Evolutionary conservation across 2,113 vertebrate genomes (phyloP).

Genomic region (Oreochromis tanganicae): DNA sequence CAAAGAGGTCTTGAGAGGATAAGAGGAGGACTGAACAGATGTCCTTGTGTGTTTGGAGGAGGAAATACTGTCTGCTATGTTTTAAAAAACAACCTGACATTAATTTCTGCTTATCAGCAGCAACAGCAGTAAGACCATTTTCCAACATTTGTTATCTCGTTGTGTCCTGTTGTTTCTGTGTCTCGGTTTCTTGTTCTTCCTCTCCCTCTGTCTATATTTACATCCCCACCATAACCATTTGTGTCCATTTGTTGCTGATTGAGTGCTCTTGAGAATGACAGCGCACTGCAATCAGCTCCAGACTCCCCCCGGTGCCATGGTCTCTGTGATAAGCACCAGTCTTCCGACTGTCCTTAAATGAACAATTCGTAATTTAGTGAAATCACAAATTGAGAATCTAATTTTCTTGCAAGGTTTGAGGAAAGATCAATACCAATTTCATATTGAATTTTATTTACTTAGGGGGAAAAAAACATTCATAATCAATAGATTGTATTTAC

Average conservation of each 20-base stretch:
- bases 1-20: background rate
- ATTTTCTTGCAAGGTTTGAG: background rate
- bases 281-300: background rate
- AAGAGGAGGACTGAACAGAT: constrained; percentile 15
- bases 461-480: background rate
- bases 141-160: constrained; percentile 26
- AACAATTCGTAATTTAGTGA: background rate
- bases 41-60: constrained; percentile 35
- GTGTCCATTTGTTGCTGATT: background rate
- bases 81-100: constrained; percentile 14
- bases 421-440: background rate
- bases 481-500: background rate
- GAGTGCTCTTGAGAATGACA: background rate
- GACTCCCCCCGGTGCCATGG: background rate
- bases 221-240: background rate
- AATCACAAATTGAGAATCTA: background rate
- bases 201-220: constrained; percentile 23
- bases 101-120: constrained; percentile 56
- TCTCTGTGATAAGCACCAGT: background rate
- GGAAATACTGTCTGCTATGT: constrained; percentile 18
- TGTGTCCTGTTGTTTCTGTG: background rate
- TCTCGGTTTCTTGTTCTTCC: background rate
- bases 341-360: background rate
- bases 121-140: constrained; percentile 16
- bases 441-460: background rate